phyloP scores from a whole-genome alignment of 2,888 invertebrate genomes.

The Thyatira batis region DNA sequence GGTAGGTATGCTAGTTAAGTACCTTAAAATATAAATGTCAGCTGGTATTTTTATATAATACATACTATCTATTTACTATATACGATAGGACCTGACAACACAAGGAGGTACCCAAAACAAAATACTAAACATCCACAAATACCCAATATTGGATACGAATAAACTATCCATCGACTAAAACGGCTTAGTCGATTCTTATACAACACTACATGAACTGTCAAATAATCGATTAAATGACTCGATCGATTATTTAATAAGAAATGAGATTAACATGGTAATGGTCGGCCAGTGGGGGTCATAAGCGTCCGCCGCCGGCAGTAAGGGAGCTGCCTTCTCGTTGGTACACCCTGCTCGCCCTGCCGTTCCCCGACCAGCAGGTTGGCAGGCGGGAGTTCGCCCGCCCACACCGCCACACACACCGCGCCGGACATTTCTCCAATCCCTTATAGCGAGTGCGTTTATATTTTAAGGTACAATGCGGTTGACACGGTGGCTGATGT shows the following conservation, averaged over 20 bases:
- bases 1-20: slow-evolving; percentile 21
- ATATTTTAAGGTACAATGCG: slow-evolving; percentile 70
- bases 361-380: slow-evolving; percentile 96
- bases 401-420: slow-evolving; percentile 85
- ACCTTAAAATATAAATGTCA: slow-evolving; percentile 58
- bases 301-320: slow-evolving; percentile 65
- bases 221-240: background rate
- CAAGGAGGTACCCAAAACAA: background rate
- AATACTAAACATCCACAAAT: no score
- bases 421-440: slow-evolving; percentile 95
- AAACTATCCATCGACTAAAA: no score
- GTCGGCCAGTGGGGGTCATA: slow-evolving; percentile 53
- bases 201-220: no score
- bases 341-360: slow-evolving; percentile 95
- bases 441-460: slow-evolving; percentile 84
- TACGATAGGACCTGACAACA: background rate
- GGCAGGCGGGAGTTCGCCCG: slow-evolving; percentile 92
- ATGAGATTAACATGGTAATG: background rate
- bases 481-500: slow-evolving; percentile 68
- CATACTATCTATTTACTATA: background rate
- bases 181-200: no score
- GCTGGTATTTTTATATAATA: background rate
- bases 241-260: background rate
- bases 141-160: no score
- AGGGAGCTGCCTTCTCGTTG: slow-evolving; percentile 89